These are phyloP conservation scores for Synergus japonicus DNA, from an alignment of 2,888 invertebrate genomes.

Conservation along the genomic window DNA sequence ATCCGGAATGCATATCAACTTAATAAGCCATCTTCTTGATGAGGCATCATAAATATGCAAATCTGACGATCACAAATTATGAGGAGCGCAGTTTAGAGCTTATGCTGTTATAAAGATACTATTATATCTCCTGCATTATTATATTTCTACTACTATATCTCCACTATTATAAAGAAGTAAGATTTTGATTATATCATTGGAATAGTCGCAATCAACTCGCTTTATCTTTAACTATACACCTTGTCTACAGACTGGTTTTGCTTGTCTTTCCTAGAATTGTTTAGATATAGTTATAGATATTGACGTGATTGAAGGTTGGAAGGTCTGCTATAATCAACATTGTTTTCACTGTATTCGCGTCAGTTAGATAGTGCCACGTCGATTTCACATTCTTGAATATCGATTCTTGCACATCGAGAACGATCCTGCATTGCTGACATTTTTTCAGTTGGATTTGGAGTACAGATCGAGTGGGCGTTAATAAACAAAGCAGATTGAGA, in stretches of 20 bases:
- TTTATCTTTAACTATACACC: neutral
- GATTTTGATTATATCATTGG: slow-evolving; percentile 1
- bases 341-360: slow-evolving; percentile 1
- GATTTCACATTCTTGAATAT: slow-evolving; percentile 31
- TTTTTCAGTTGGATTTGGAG: slow-evolving; percentile 14
- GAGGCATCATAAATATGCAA: slow-evolving; percentile 6
- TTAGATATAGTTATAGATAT: neutral
- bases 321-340: neutral
- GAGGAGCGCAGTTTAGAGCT: neutral
- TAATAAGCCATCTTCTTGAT: neutral
- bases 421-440: slow-evolving; percentile 9
- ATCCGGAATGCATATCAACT: neutral
- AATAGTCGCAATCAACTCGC: neutral
- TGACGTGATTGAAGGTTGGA: neutral
- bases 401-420: slow-evolving; percentile 10
- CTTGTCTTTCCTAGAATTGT: neutral
- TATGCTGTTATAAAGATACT: neutral
- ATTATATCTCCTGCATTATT: too few species aligned
- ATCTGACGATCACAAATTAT: slow-evolving; percentile 13
- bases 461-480: neutral
- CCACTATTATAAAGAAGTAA: neutral
- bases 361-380: slow-evolving; percentile 8
- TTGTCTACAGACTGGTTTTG: neutral
- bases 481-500: slow-evolving; percentile 6
- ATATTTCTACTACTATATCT: too few species aligned